Evolutionary conservation across 2,113 vertebrate genomes (phyloP).

Genomic region (Scomber colias): DNA sequence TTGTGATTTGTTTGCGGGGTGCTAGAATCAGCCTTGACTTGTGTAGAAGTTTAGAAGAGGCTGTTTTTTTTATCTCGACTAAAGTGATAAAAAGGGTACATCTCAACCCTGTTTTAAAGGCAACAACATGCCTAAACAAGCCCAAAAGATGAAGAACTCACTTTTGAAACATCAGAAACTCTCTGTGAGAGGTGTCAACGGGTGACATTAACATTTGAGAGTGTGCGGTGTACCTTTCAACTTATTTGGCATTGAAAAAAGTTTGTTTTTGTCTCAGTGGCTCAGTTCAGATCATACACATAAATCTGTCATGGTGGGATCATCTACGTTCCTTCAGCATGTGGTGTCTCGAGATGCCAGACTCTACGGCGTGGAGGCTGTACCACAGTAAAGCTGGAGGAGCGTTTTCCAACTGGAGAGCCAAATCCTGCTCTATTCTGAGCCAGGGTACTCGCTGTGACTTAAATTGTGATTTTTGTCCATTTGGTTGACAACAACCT

Average conservation of each 20-base stretch:
- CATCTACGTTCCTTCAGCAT: constrained; percentile 39
- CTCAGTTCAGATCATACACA: constrained; percentile 19
- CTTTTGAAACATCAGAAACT: constrained; percentile 20
- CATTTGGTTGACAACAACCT: constrained; percentile 38
- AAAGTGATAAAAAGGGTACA: neutral
- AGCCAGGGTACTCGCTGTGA: constrained; percentile 21
- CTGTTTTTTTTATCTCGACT: constrained; percentile 12
- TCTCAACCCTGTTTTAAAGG: constrained; percentile 27
- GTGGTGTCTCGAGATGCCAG: constrained; percentile 46
- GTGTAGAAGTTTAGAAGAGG: constrained; percentile 47
- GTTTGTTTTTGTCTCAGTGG: constrained; percentile 9
- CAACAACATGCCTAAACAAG: constrained; percentile 64
- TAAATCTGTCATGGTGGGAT: constrained; percentile 31
- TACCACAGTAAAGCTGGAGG: constrained; percentile 26
- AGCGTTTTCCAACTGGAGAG: constrained; percentile 26
- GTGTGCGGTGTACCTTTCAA: neutral
- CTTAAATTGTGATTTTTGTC: constrained; percentile 33
- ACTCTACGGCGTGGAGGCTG: constrained; percentile 33
- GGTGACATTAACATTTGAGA: constrained; percentile 19
- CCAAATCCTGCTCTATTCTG: constrained; percentile 14
- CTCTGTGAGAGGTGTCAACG: constrained; percentile 12
- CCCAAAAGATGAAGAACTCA: constrained; percentile 22
- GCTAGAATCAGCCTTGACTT: constrained; percentile 38
- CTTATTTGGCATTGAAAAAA: neutral
- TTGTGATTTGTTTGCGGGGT: constrained; percentile 50